phyloP scores from a whole-genome alignment of 2,797 vertebrate species.

The Enteromius radiatus region DNA sequence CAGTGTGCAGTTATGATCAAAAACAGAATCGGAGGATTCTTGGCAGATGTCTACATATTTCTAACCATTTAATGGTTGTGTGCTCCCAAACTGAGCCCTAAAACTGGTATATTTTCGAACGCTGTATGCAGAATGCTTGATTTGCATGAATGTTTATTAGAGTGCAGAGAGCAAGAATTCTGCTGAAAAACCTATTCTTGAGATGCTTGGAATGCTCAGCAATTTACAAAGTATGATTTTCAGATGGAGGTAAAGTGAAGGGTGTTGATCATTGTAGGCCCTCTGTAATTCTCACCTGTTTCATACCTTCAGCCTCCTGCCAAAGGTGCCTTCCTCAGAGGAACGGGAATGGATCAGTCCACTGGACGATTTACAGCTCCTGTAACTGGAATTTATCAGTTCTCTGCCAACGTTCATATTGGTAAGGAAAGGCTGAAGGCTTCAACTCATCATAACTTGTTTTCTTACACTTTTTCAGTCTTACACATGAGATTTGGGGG shows the following conservation, averaged over 20 bases:
- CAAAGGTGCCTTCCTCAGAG: constrained; percentile 92
- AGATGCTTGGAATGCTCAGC: constrained; percentile 37
- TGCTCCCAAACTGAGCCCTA: constrained; percentile 49
- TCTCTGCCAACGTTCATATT: constrained; percentile 91
- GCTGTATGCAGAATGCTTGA: constrained; percentile 43
- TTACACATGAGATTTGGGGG: background rate
- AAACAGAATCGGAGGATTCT: constrained; percentile 58
- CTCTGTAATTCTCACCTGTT: constrained; percentile 51
- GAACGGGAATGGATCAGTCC: constrained; percentile 87
- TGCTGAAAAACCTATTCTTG: constrained; percentile 33
- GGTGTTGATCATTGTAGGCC: constrained; percentile 10
- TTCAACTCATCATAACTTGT: constrained; percentile 21
- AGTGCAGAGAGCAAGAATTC: constrained; percentile 38
- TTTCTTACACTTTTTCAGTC: constrained; percentile 10
- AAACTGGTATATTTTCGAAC: constrained; percentile 51
- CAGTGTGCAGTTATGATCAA: constrained; percentile 58
- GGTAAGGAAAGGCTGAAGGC: constrained; percentile 78
- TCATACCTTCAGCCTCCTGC: constrained; percentile 82
- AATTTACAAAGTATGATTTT: background rate
- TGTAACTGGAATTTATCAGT: constrained; percentile 92
- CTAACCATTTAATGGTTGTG: constrained; percentile 52
- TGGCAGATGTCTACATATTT: constrained; percentile 61
- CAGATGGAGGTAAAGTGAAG: constrained; percentile 45
- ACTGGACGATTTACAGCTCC: constrained; percentile 93
- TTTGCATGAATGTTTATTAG: constrained; percentile 50